phyloP scores from a whole-genome alignment of 2,113 vertebrate genomes.

The Proterorhinus semilunaris region DNA sequence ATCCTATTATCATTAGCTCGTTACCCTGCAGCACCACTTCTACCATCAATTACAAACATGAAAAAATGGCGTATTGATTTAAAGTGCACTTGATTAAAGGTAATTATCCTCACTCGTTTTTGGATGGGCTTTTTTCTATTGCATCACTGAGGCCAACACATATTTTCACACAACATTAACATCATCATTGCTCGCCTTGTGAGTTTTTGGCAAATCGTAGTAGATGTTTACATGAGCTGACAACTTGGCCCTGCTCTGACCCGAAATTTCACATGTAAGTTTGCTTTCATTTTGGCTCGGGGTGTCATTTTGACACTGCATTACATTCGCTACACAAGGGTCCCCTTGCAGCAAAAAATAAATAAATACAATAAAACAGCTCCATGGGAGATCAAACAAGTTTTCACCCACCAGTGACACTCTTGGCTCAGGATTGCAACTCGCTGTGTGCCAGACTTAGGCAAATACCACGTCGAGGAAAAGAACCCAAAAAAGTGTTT shows the following conservation, averaged over 20 bases:
- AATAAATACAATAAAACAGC: slow-evolving; percentile 3
- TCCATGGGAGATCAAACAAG: slow-evolving; percentile 22
- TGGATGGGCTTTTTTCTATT: no score
- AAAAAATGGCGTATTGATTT: no score
- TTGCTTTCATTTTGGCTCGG: background rate
- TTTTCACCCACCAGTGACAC: slow-evolving; percentile 20
- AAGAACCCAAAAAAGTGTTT: background rate
- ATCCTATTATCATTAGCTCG: no score
- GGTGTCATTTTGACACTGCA: no score
- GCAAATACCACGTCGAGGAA: slow-evolving; percentile 14
- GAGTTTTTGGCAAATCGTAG: background rate
- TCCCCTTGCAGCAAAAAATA: background rate
- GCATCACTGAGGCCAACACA: background rate
- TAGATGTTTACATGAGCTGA: background rate
- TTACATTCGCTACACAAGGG: slow-evolving; percentile 4
- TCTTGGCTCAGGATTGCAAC: slow-evolving; percentile 17
- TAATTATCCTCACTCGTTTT: no score
- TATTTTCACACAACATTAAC: background rate
- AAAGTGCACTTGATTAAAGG: no score
- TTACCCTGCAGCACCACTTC: no score
- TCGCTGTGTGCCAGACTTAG: slow-evolving; percentile 36
- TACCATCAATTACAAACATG: no score
- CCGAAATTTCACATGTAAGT: background rate
- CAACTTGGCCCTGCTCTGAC: slow-evolving; percentile 7
- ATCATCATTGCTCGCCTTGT: background rate